Percentiles rank a stretch among this genome's conserved stretches.
phyloP scores from a whole-genome alignment of 1,140 invertebrate species.

The Magallana angulata region DNA sequence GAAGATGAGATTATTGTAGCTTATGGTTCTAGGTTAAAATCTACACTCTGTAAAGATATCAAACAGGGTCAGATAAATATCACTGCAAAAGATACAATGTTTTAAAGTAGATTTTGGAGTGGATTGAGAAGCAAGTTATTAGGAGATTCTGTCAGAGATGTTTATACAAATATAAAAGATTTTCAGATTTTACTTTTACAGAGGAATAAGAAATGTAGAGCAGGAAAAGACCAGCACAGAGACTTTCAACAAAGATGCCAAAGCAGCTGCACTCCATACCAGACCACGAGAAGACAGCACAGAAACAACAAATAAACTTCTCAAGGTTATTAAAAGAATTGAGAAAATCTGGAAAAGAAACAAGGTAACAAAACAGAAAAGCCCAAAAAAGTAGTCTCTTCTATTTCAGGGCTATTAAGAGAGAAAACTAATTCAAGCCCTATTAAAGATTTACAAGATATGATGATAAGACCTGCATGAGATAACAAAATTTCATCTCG shows the following conservation, averaged over 20 bases:
- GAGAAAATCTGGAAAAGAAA: background rate
- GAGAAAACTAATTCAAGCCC: background rate
- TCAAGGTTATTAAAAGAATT: background rate
- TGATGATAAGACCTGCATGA: background rate
- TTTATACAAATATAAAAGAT: background rate
- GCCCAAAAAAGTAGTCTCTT: background rate
- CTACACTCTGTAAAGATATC: constrained; percentile 12
- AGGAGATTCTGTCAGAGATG: background rate
- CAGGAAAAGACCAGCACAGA: background rate
- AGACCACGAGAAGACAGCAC: background rate
- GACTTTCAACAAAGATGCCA: background rate
- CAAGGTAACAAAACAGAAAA: background rate
- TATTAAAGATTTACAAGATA: background rate
- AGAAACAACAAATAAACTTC: background rate
- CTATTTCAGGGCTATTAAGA: background rate
- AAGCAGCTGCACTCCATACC: background rate
- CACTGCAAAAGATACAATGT: background rate
- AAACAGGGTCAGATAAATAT: background rate
- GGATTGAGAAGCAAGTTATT: constrained; percentile 2
- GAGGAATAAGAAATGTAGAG: constrained; percentile 8
- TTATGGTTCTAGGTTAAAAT: constrained; percentile 26
- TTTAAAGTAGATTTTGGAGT: constrained; percentile 21
- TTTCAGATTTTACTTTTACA: background rate
- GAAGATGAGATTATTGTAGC: constrained; percentile 19
- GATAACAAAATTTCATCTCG: background rate